Evolutionary conservation across 1,140 invertebrate species (phyloP), one percentile per base, ranked within the genome.

Genomic region (Hylaeus anthracinus): DNA sequence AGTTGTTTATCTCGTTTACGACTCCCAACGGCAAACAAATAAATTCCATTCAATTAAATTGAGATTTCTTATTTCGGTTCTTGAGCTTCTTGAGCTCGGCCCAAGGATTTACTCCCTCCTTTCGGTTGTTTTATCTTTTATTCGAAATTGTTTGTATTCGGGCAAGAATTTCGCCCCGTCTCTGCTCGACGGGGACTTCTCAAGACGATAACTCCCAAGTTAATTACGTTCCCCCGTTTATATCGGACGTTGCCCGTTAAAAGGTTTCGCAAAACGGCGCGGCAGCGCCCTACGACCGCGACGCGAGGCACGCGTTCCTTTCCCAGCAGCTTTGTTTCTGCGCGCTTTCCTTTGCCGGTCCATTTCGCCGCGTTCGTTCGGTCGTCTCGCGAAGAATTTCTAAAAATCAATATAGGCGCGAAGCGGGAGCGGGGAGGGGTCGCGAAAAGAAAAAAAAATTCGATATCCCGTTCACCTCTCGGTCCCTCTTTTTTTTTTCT

Each of bases 391-490:
- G 86, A 91, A 89, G 90, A 92, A 91, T 91, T 91, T 92, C 84
- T 89, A 83, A 91, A 91, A 92, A 92, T 92, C 91, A 92, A 91
- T 92, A 91, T 92, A 92, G 87, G 89, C 81, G 83, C 72, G 65
- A 75, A 76, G 75, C 74, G 45, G 64, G 66, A 79, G 56, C 61
- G 43, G 84, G 26, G 79, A 84, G 84, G 86, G 81, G 84, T 55
- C 45, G 72, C 78, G 26, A 26, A 26, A 26, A 26, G 26, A 26
- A 26, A 85, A 85, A 88, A 83, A 86, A 82, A 84, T 86, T 84
- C 86, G 83, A 84, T 76, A 82, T 87, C 74, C 74, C 82, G 72
- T 86, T 81, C 73, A 72, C 83, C 81, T 85, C 70, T 39, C 55
- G 58, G 72, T 72, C 51, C 58, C 63, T 85, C 45, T 48, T 45